Conservation (phyloP, 2,888 invertebrate genomes). For the Lasioglossum leucozonium region DNA sequence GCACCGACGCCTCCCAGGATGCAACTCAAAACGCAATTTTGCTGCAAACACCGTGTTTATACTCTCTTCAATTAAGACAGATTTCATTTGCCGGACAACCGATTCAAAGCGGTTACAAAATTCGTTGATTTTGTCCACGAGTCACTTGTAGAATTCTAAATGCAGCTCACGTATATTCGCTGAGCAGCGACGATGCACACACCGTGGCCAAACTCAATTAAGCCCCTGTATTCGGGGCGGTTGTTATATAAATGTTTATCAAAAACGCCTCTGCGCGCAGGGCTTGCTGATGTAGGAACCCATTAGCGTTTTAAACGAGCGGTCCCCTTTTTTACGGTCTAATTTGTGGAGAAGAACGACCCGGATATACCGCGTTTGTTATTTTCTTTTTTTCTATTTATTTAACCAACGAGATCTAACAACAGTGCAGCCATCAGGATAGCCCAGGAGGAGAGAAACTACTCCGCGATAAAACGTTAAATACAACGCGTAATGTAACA, state of each 20-base stretch:
- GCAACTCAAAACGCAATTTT: background rate
- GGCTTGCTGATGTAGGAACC: background rate
- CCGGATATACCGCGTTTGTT: background rate
- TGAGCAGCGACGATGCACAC: background rate
- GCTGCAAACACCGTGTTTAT: too few species aligned
- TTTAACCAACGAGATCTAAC: background rate
- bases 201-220: background rate
- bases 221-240: background rate
- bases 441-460: background rate
- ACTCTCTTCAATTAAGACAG: background rate
- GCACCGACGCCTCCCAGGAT: slow-evolving; percentile 88
- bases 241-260: slow-evolving; percentile 1
- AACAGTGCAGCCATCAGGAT: background rate
- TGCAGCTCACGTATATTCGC: background rate
- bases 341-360: background rate
- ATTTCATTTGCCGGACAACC: background rate
- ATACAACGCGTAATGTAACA: background rate
- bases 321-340: background rate
- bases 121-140: too few species aligned
- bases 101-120: too few species aligned
- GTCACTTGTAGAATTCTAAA: background rate
- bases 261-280: background rate
- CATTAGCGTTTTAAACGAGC: slow-evolving; percentile 5
- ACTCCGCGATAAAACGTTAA: background rate
- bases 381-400: background rate